Conservation (phyloP, 1,140 invertebrate genomes). For the Schlechtendalia chinensis region DNA sequence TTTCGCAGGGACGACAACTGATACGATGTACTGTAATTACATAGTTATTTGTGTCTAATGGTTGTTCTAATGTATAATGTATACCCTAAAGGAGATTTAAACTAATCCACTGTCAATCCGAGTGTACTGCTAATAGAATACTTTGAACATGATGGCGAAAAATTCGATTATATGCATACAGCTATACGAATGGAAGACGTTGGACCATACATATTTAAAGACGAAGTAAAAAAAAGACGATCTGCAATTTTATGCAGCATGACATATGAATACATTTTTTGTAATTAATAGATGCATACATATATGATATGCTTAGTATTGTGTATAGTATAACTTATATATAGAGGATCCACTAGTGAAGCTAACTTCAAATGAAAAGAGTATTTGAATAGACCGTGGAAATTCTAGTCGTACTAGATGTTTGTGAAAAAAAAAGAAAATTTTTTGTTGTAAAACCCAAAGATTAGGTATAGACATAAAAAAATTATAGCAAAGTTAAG, state of each 20-base stretch:
- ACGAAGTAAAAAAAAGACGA: slow-evolving; percentile 66
- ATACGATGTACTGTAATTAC: slow-evolving; percentile 11
- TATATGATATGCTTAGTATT: slow-evolving; percentile 89
- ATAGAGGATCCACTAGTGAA: slow-evolving; percentile 97
- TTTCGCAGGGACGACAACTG: slow-evolving; percentile 79
- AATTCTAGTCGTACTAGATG: no score
- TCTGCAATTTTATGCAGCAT: background rate
- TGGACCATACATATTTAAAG: slow-evolving; percentile 91
- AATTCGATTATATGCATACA: slow-evolving; percentile 95
- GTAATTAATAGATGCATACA: slow-evolving; percentile 66
- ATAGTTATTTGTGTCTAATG: background rate
- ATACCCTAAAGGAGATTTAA: slow-evolving; percentile 68
- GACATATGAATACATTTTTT: background rate
- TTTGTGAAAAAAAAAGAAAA: no score
- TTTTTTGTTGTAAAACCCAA: no score
- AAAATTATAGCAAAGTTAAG: no score
- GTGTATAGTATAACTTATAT: no score
- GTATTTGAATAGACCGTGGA: slow-evolving; percentile 97
- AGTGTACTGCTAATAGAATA: slow-evolving; percentile 95
- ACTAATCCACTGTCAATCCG: slow-evolving; percentile 71
- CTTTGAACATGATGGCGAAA: slow-evolving; percentile 93
- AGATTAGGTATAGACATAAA: no score
- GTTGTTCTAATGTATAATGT: slow-evolving; percentile 60
- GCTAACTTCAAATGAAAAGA: slow-evolving; percentile 76
- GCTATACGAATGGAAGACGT: slow-evolving; percentile 93